Conservation (phyloP, 1,140 invertebrate species). For the Aphaenogaster floridana region DNA sequence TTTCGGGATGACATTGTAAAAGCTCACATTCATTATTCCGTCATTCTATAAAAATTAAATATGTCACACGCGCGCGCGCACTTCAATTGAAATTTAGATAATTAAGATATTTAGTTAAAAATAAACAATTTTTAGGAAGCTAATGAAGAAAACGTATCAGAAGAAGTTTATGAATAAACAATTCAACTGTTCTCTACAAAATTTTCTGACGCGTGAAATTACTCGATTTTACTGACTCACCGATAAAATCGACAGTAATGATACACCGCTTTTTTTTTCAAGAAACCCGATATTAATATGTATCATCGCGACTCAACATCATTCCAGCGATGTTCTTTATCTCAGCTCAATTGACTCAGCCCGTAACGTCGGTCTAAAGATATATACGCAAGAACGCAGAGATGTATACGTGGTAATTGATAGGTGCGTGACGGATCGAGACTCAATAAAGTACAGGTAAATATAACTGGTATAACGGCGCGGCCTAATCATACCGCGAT, state of each 20-base stretch:
- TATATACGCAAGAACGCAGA: not conserved
- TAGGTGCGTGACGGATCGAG: slow-evolving; percentile 38
- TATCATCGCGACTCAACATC: slow-evolving; percentile 41
- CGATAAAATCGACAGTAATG: slow-evolving; percentile 16
- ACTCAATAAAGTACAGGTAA: slow-evolving; percentile 48
- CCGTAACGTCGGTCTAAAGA: slow-evolving; percentile 42
- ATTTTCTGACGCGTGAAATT: slow-evolving; percentile 4
- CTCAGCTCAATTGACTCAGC: slow-evolving; percentile 55
- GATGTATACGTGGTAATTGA: slow-evolving; percentile 60
- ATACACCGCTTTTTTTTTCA: slow-evolving; percentile 7
- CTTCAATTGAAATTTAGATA: not conserved
- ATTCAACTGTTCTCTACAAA: slow-evolving; percentile 12
- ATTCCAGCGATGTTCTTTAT: slow-evolving; percentile 59
- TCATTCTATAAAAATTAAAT: not conserved
- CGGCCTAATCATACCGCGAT: slow-evolving; percentile 32
- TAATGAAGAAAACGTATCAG: not conserved
- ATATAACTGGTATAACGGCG: slow-evolving; percentile 27
- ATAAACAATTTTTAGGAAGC: not conserved
- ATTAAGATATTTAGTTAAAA: not conserved
- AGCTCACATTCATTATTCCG: not conserved
- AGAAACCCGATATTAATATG: slow-evolving; percentile 44
- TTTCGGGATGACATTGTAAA: not conserved
- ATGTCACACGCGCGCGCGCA: not conserved
- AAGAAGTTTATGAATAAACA: not conserved
- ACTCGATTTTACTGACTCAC: slow-evolving; percentile 8